Evolutionary conservation across 1,140 invertebrate genomes (phyloP), one percentile per base, ranked within the genome.

Genomic region (Pseudomyrmex flavicornis): DNA sequence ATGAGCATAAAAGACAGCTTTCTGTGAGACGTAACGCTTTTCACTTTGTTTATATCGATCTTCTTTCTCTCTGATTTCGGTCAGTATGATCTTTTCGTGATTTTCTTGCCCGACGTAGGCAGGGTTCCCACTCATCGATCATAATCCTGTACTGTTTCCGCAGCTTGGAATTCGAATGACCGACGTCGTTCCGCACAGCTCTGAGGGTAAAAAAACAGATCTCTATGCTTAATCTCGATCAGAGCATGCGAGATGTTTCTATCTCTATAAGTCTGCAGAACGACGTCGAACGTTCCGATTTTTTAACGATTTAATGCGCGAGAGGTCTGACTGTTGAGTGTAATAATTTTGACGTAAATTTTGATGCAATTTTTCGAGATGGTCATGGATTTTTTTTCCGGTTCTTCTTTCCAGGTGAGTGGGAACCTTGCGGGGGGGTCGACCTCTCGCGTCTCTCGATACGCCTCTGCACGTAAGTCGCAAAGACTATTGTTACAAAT

Each of bases 401-500:
- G 92, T 93, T 94, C 91, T 93, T 94, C 91, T 93, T 94, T 94
- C 88, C 93, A 94, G 93, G 92, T 93, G 93, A 94, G 93, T 94
- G 93, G 93, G 93, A 94, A 94, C 92, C 91, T 93, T 93, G 92
- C 92, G 92, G 91, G 93, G 92, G 88, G 92, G 91, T 90, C 92
- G 90, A 90, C 92, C 90, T 91, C 92, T 92, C 92, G 92, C 92
- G 91, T 92, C 93, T 90, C 89, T 93, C 92, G 85, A 92, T 88
- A 93, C 92, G 89, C 91, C 91, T 92, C 85, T 91, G 91, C 92
- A 94, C 92, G 93, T 94, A 93, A 94, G 93, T 94, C 92, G 92
- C 84, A 89, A 75, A 92, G 92, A 89, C 90, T 89, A 91, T 87
- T 85, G 74, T 90, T 87, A 86, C 73, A 88, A 88, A 59, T 86